Base-by-base conservation (phyloP, 2,888 invertebrate genomes). In the Lycocerus yunnanus region DNA sequence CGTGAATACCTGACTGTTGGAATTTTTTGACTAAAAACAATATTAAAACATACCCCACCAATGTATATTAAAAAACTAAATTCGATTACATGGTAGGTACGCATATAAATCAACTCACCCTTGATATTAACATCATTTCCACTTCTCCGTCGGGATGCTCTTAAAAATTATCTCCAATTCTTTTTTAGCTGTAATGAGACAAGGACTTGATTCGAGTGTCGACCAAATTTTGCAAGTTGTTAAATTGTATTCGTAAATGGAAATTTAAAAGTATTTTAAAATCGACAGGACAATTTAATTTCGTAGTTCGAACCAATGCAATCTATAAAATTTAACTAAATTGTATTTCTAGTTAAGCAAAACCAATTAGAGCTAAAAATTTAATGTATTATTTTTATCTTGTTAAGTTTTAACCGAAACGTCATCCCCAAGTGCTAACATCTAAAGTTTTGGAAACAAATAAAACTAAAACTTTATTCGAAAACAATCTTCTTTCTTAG, bases 391-490 rank as follows among this genome's bases (percentile, higher is more conserved):
- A n/a, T n/a, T n/a, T n/a, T n/a, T n/a, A n/a, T n/a, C n/a, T n/a
- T n/a, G n/a, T n/a, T n/a, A n/a, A n/a, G n/a, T n/a, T n/a, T n/a
- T n/a, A n/a, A n/a, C n/a, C n/a, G 21, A 15, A 16, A 14, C 61
- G 59, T 24, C 21, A 59, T 24, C 20, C 59, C 60, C 21, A 59
- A 69, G 43, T 43, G 71, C 24, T 59, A 71, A 71, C 71, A 66
- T 13, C 59, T 66, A 59, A 71, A 71, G 58, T 66, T 71, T 59
- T 60, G 58, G 58, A 71, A 71, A 66, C 71, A 66, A 71, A 71
- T 71, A 71, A 71, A 71, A 71, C 71, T 65, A 20, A 21, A 71
- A 71, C 59, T 71, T 63, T 66, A 71, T 59, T 21, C 21, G 66
- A 59, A 71, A 71, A 71, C 71, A 71, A 66, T 71, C 66, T 71